Evolutionary conservation across 2,113 vertebrate species (phyloP).

Genomic region (Archilochus colubris): DNA sequence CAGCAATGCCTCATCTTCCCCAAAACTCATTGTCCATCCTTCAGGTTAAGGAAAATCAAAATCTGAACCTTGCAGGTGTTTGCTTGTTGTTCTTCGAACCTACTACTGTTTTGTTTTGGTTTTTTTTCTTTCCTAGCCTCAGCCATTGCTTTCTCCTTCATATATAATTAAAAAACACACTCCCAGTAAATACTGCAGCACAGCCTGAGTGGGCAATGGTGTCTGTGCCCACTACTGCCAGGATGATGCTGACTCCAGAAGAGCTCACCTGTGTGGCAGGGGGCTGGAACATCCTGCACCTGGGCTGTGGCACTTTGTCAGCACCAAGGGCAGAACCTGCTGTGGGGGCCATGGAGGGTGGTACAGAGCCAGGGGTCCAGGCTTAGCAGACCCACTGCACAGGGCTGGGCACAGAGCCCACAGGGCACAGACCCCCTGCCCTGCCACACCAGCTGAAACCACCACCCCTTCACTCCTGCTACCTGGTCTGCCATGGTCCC

Average conservation of each 20-base stretch:
- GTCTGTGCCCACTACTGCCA: neutral
- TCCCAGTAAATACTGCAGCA: fast-evolving
- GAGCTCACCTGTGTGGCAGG: neutral
- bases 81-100: neutral
- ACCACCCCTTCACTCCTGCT: fast-evolving
- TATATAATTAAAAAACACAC: neutral
- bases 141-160: neutral
- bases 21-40: neutral
- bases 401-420: neutral
- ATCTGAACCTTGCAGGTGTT: neutral
- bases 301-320: neutral
- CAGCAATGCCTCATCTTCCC: neutral
- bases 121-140: neutral
- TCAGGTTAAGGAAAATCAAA: neutral
- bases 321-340: neutral
- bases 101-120: neutral
- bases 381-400: neutral
- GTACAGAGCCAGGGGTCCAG: neutral
- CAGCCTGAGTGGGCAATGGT: neutral
- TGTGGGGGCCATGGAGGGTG: neutral
- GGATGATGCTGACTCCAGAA: neutral
- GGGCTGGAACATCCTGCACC: fast-evolving
- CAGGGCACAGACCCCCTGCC: fast-evolving
- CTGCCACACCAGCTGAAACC: neutral
- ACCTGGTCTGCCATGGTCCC: fast-evolving